phyloP scores from a whole-genome alignment of 2,888 invertebrate genomes.

The Stenichneumon culpator region DNA sequence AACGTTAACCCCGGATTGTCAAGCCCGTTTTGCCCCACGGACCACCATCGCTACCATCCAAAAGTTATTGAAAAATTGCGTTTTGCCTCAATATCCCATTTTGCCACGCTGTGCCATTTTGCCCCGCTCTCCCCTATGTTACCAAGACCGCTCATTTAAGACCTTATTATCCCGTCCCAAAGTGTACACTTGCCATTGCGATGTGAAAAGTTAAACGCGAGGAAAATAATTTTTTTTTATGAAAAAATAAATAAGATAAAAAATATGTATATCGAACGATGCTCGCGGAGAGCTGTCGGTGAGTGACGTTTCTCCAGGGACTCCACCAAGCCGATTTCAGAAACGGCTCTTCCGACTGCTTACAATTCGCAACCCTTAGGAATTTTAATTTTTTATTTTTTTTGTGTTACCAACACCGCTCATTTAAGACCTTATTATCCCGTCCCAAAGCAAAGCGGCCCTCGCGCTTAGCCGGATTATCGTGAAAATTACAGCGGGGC shows the following conservation, averaged over 20 bases:
- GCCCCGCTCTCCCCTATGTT: background rate
- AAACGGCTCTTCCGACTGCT: background rate
- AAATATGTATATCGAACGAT: too few species aligned
- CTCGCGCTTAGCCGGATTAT: constrained; percentile 52
- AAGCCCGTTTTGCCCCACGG: too few species aligned
- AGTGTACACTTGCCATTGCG: too few species aligned
- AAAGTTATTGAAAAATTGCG: too few species aligned
- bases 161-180: constrained; percentile 56
- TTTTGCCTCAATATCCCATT: too few species aligned
- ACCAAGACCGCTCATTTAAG: constrained; percentile 37
- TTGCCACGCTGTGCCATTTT: too few species aligned
- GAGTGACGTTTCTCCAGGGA: background rate
- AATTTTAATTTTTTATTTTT: background rate
- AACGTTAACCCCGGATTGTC: too few species aligned
- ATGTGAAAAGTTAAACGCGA: too few species aligned
- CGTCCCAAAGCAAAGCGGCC: constrained; percentile 21
- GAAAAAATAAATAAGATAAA: too few species aligned
- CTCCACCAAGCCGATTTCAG: background rate
- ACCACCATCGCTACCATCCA: too few species aligned
- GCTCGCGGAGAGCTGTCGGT: background rate
- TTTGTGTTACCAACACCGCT: constrained; percentile 36
- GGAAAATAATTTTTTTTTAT: too few species aligned
- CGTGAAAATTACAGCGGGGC: constrained; percentile 58
- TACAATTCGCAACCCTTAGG: background rate
- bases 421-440: constrained; percentile 58